Base-by-base conservation (phyloP, 2,797 vertebrate genomes). In the Gouania willdenowi region DNA sequence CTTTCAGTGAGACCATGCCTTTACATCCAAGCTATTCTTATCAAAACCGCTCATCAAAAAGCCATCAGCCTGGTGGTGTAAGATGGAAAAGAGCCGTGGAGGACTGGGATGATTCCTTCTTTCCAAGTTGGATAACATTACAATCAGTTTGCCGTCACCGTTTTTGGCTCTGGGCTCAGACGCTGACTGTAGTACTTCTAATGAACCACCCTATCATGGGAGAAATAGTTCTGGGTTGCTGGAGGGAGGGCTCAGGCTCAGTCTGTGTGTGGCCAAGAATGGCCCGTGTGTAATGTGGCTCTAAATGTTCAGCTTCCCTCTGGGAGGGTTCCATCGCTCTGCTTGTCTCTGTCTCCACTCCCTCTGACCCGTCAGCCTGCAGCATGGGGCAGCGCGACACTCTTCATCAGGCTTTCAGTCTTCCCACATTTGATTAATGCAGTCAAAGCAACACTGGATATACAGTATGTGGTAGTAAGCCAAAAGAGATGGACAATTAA, bases 221-320 rank as follows among this genome's bases (percentile, higher is more conserved):
- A 71, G 59, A 81, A 74, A 77, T 81, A 69, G 67, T 72, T 53
- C 48, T 58, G 65, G 60, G 66, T 45, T 33, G 54, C 31, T 17
- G 70, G 61, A 56, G 60, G 63, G 64, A 41, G 44, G 32, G 26
- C 36, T 46, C 18, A 30, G 32, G 26, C 36, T 46, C 18, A 30
- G 58, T 52, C 61, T 77, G 79, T 77, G 84, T 83, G 82, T 81
- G 82, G 82, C 60, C 75, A 18, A 17, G 24, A 54, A 26, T 55
- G 14, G 57, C 22, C 38, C 27, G 55, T 28, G 43, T 59, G 57
- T 35, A 53, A 34, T 43, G 59, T 32, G 61, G 35, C 50, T 70
- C 37, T 43, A 51, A 79, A 73, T 35, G 69, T 71, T 66, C 1
- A 5, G 44, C 48, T 63, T 50, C 60, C 63, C 71, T 50, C 21